Evolutionary conservation across 1,140 invertebrate species (phyloP).

Genomic region (Phenacoccus solenopsis): DNA sequence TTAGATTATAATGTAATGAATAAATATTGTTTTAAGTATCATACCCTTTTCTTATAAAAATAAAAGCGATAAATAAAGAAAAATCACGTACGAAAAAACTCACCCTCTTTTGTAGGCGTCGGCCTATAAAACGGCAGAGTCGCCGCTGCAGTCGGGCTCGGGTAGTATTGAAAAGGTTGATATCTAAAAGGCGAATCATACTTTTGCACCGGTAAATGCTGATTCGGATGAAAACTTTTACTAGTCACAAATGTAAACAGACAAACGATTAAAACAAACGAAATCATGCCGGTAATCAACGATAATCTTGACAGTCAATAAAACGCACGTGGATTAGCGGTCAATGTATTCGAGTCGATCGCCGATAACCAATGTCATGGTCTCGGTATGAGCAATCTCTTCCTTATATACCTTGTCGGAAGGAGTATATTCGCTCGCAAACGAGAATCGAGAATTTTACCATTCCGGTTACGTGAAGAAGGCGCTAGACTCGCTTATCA

Average conservation of each 20-base stretch:
- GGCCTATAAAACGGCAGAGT: not conserved
- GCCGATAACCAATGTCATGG: slow-evolving; percentile 16
- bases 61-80: not conserved
- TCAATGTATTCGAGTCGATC: slow-evolving; percentile 12
- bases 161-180: not conserved
- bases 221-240: not conserved
- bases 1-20: no score
- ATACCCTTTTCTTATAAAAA: no score
- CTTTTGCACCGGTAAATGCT: slow-evolving; percentile 13
- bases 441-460: not conserved
- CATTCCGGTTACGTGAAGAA: not conserved
- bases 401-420: slow-evolving; percentile 14
- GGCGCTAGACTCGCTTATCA: not conserved
- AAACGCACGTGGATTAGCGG: slow-evolving; percentile 16
- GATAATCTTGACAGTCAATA: not conserved
- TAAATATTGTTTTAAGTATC: no score
- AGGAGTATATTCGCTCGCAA: not conserved
- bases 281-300: not conserved
- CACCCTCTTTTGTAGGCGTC: not conserved
- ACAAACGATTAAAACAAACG: not conserved
- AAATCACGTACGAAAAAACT: no score
- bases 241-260: not conserved
- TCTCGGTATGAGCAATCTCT: not conserved
- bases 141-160: not conserved
- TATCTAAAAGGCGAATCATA: not conserved